Conservation (phyloP, 2,797 vertebrate species). For the Myotis vivesi region DNA sequence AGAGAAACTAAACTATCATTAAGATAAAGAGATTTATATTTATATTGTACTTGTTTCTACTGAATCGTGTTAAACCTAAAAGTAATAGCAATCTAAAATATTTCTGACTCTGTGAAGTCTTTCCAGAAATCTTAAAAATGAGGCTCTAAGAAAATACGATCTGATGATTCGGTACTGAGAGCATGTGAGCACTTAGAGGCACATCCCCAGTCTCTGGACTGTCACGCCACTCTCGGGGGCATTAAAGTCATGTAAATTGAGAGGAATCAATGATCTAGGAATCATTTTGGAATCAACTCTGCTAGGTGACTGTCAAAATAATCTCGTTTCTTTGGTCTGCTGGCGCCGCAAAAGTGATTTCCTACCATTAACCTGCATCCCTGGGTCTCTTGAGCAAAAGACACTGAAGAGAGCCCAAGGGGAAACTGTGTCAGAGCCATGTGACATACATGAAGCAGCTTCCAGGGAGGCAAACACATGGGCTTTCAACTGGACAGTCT, state of each 20-base stretch:
- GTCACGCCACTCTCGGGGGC: background rate
- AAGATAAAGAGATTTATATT: background rate
- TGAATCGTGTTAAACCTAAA: background rate
- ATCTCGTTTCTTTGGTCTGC: background rate
- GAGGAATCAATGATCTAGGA: background rate
- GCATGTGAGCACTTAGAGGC: background rate
- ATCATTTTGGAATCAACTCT: background rate
- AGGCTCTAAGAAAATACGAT: background rate
- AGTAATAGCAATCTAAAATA: background rate
- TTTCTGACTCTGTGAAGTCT: slow-evolving; percentile 20
- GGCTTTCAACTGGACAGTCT: background rate
- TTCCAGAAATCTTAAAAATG: background rate
- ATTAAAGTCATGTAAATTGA: background rate
- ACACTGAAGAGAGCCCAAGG: background rate
- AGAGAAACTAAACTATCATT: background rate
- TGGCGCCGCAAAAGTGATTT: background rate
- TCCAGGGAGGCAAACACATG: background rate
- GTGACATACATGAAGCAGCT: background rate
- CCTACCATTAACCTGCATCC: background rate
- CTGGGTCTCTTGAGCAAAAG: background rate
- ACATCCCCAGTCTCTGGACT: background rate
- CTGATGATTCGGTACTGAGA: background rate
- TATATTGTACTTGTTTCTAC: background rate
- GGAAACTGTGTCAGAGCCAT: background rate
- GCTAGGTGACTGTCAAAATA: background rate